Percentiles rank a stretch among this genome's conserved stretches.
These are phyloP conservation scores for Metopolophium dirhodum DNA, from an alignment of 1,140 invertebrate genomes.

Conservation along the genomic window DNA sequence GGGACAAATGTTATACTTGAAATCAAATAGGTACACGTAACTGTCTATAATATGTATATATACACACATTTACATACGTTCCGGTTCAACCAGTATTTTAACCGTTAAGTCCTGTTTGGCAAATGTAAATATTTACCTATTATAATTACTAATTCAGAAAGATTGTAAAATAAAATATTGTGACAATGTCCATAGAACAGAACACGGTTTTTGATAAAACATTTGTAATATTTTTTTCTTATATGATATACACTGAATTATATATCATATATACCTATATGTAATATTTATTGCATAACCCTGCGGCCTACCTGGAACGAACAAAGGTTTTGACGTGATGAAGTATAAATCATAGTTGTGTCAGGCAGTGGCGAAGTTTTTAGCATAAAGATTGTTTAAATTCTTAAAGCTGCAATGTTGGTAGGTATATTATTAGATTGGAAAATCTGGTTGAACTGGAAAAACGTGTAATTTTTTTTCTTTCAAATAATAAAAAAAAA, in stretches of 20 bases:
- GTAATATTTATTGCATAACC: neutral
- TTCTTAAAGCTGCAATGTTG: neutral
- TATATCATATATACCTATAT: neutral
- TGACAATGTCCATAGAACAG: neutral
- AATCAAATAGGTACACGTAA: neutral
- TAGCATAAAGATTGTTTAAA: neutral
- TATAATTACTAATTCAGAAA: neutral
- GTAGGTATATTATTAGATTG: neutral
- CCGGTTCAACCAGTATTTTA: slow-evolving; percentile 39
- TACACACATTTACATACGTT: neutral
- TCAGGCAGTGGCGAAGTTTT: neutral
- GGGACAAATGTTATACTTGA: neutral
- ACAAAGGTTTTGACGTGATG: neutral
- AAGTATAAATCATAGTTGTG: neutral
- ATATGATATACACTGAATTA: neutral
- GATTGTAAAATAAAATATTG: neutral
- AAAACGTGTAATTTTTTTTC: neutral
- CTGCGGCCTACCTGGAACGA: neutral
- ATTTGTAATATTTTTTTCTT: neutral
- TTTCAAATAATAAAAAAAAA: neutral
- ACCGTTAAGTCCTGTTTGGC: neutral
- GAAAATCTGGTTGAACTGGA: neutral
- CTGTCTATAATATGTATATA: neutral
- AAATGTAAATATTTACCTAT: neutral
- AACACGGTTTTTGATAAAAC: neutral